Evolutionary conservation across 2,888 invertebrate species (phyloP).

Genomic region (Anodontia alba): DNA sequence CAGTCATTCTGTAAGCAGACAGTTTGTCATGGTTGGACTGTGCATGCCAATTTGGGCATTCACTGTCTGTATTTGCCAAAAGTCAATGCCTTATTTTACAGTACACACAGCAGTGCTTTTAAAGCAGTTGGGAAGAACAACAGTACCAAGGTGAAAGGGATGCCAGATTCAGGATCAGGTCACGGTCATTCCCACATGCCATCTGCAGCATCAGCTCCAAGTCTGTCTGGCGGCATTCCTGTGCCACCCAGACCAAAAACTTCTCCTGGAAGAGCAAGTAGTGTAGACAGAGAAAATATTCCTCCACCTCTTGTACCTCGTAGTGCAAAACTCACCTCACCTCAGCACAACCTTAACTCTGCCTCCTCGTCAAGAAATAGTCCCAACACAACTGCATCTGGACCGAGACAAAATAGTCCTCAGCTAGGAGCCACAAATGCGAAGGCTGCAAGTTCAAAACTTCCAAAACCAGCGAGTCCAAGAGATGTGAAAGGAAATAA

Average conservation of each 20-base stretch:
- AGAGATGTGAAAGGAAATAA: constrained; percentile 30
- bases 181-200: constrained; percentile 4
- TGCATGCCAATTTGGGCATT: too few relatives aligned
- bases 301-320: constrained; percentile 54
- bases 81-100: constrained; percentile 15
- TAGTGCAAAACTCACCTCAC: constrained; percentile 14
- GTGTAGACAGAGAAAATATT: constrained; percentile 18
- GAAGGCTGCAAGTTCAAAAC: neutral
- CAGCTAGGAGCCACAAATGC: neutral
- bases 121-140: constrained; percentile 66
- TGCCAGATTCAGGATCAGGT: constrained; percentile 10
- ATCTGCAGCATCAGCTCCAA: constrained; percentile 8
- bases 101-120: constrained; percentile 64
- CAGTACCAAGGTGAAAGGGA: constrained; percentile 61
- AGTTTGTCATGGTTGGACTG: too few relatives aligned
- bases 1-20: too few relatives aligned
- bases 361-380: neutral
- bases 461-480: constrained; percentile 35
- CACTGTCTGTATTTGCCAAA: too few relatives aligned
- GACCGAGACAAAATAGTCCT: constrained; percentile 10
- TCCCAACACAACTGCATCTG: neutral
- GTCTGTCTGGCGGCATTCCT: neutral
- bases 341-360: constrained; percentile 24
- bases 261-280: constrained; percentile 33
- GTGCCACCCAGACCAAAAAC: constrained; percentile 34